phyloP scores from a whole-genome alignment of 2,888 invertebrate species.

The Pardosa pseudoannulata region DNA sequence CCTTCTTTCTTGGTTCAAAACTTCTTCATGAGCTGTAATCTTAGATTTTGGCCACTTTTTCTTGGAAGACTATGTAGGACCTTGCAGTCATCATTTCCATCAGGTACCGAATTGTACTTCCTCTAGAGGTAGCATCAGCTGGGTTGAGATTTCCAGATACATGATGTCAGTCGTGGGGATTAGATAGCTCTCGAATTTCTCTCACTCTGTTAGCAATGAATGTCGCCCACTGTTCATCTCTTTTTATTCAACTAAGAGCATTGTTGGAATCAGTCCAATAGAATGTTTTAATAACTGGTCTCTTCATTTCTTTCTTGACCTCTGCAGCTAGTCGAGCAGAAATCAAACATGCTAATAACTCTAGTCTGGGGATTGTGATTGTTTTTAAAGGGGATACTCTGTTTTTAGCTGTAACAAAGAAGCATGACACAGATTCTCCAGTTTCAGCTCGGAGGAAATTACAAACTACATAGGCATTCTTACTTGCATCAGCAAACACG shows the following conservation, averaged over 20 bases:
- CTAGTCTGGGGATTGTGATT: background rate
- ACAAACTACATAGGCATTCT: background rate
- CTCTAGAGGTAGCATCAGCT: constrained; percentile 7
- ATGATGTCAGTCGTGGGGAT: background rate
- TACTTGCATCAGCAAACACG: background rate
- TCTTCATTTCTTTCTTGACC: constrained; percentile 6
- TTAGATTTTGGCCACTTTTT: background rate
- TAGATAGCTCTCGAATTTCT: background rate
- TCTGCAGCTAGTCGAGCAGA: background rate
- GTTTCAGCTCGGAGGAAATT: too few species aligned
- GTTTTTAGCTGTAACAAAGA: background rate
- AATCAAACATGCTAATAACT: background rate
- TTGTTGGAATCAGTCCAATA: constrained; percentile 16
- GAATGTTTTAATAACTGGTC: background rate
- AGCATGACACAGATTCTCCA: background rate
- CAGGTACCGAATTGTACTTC: background rate
- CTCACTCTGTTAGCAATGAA: constrained; percentile 4
- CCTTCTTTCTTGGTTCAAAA: constrained; percentile 13
- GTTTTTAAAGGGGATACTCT: too few species aligned
- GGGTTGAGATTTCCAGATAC: background rate
- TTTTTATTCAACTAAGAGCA: constrained; percentile 10
- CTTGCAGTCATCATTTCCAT: background rate
- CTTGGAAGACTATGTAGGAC: background rate
- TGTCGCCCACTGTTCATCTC: background rate
- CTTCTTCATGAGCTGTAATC: background rate